These are phyloP conservation scores for Drosophila hamatofila DNA, from an alignment of 2,888 invertebrate species.

Conservation along the genomic window DNA sequence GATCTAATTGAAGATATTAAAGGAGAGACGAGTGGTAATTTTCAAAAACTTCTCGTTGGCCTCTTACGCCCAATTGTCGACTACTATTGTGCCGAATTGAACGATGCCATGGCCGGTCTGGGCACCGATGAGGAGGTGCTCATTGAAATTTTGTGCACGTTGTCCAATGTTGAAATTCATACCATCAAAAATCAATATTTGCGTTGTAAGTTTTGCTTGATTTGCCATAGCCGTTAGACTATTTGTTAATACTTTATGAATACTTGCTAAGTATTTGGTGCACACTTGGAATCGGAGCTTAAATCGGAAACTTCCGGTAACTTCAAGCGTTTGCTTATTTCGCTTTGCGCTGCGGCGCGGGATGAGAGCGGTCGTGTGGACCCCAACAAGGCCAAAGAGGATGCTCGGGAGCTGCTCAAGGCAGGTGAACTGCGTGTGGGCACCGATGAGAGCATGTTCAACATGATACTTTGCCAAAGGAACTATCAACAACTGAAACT, in stretches of 20 bases:
- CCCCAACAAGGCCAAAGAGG: constrained; percentile 90
- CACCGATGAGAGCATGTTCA: constrained; percentile 95
- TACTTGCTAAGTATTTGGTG: constrained; percentile 89
- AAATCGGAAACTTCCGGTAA: constrained; percentile 95
- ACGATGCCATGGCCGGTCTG: constrained; percentile 93
- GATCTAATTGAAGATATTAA: constrained; percentile 93
- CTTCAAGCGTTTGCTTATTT: constrained; percentile 95
- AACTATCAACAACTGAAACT: constrained; percentile 88
- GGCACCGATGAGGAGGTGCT: constrained; percentile 94
- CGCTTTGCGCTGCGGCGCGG: constrained; percentile 90
- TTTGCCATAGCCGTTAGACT: not conserved
- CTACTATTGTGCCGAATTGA: constrained; percentile 92
- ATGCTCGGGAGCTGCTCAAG: constrained; percentile 92
- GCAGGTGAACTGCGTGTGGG: constrained; percentile 90
- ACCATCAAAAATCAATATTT: constrained; percentile 92
- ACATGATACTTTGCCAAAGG: constrained; percentile 92
- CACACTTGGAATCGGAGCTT: constrained; percentile 92
- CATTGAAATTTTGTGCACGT: constrained; percentile 95
- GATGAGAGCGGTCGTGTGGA: constrained; percentile 92
- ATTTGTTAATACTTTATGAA: not conserved
- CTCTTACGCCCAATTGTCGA: constrained; percentile 94
- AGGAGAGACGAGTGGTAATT: constrained; percentile 95
- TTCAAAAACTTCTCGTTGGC: constrained; percentile 93
- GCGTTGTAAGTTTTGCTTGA: constrained; percentile 87
- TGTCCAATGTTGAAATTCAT: constrained; percentile 93